Evolutionary conservation across 2,888 invertebrate species (phyloP), one percentile per base, ranked within the genome.

Genomic region (Hedychridium roseum): DNA sequence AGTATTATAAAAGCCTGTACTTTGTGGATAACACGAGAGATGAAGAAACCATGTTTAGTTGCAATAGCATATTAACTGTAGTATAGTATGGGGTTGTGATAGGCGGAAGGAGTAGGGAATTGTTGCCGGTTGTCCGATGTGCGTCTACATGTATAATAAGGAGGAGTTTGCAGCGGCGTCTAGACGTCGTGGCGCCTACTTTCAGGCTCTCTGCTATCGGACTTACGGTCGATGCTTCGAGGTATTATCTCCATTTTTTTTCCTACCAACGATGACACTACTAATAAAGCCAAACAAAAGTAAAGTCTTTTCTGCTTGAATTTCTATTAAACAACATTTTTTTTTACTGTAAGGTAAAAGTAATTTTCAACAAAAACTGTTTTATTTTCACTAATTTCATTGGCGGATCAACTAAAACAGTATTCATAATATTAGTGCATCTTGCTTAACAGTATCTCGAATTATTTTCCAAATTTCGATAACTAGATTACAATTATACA

Each of bases 151-250:
- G n/a, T n/a, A n/a, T n/a, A n/a, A n/a, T n/a, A n/a, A n/a, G n/a
- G n/a, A n/a, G 49, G 42, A 41, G 48, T 49, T 48, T 59, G 44
- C 35, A 57, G 43, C 43, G 57, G 43, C 64, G 62, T 63, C 62
- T 63, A 63, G 62, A 63, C 62, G 61, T 44, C 50, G 44, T 42
- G 62, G 58, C 62, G 65, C 65, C 62, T 44, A 52, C 50, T 61
- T 57, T 60, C 64, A 38, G 48, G 49, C 52, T 61, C 61, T 65
- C 56, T 64, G 57, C 61, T 64, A 49, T 48, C 50, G 61, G 57
- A 61, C 54, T 45, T 57, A 44, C 57, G 52, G 52, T 64, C 62
- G 57, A 61, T 57, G 42, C 42, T 28, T 41, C 23, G 14, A 12
- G 18, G 11, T n/a, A n/a, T n/a, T n/a, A n/a, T n/a, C n/a, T n/a